These are phyloP conservation scores for Oxygymnocypris stewartii DNA, from an alignment of 2,113 vertebrate genomes.

Conservation along the genomic window DNA sequence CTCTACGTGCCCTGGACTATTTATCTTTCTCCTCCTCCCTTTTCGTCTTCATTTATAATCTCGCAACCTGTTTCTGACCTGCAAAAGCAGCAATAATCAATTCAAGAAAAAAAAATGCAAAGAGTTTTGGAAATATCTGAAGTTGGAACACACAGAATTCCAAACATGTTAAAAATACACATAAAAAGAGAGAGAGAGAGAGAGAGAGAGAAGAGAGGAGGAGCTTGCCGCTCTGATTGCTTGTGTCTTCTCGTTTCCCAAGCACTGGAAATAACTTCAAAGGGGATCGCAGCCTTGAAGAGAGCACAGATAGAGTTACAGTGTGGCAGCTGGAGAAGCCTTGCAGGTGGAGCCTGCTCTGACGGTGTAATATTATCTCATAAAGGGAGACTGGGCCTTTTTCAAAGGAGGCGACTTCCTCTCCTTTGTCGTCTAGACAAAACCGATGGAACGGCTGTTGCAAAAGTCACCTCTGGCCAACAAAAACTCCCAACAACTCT, in stretches of 20 bases:
- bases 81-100: background rate
- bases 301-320: conserved; percentile 74
- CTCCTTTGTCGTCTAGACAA: conserved; percentile 68
- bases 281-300: conserved; percentile 75
- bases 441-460: conserved; percentile 53
- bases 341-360: conserved; percentile 77
- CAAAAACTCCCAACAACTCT: conserved; percentile 30
- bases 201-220: conserved; percentile 34
- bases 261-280: conserved; percentile 83
- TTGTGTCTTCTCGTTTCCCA: conserved; percentile 70
- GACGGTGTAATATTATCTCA: conserved; percentile 75
- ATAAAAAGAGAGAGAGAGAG: conserved; percentile 15
- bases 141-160: background rate
- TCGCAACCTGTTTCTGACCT: background rate
- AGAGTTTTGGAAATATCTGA: background rate
- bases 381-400: conserved; percentile 72
- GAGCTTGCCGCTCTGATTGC: conserved; percentile 55
- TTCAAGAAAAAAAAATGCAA: background rate
- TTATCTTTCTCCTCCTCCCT: conserved; percentile 29
- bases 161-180: background rate
- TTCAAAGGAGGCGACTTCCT: conserved; percentile 77
- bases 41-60: conserved; percentile 8
- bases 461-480: conserved; percentile 46
- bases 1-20: conserved; percentile 36
- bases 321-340: conserved; percentile 76